Evolutionary conservation across 2,888 invertebrate genomes (phyloP).

Genomic region (Cephonodes hylas): DNA sequence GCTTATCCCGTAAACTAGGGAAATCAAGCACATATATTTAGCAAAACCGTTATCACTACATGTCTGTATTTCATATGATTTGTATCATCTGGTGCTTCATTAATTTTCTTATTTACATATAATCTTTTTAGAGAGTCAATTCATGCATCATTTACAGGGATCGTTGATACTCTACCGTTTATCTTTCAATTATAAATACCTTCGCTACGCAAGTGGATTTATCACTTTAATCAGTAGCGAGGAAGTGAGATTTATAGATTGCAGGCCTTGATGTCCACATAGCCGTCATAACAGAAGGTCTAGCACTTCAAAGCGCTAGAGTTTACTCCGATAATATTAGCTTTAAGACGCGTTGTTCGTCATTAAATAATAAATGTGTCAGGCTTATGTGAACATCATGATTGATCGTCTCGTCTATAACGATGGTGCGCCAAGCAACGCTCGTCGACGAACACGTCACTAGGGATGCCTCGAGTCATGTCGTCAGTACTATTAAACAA

Average conservation of each 20-base stretch:
- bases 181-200: constrained; percentile 3
- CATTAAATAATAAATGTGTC: constrained; percentile 68
- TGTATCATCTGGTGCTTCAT: constrained; percentile 23
- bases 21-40: constrained; percentile 75
- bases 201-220: neutral
- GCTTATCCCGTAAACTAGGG: constrained; percentile 90
- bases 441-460: constrained; percentile 8
- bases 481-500: neutral
- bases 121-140: constrained; percentile 12
- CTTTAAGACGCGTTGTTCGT: constrained; percentile 37
- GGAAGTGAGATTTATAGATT: constrained; percentile 11
- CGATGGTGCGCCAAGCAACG: neutral
- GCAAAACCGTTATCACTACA: constrained; percentile 38
- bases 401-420: constrained; percentile 56
- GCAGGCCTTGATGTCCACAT: constrained; percentile 43
- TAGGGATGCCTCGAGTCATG: neutral
- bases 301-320: constrained; percentile 26
- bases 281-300: constrained; percentile 26
- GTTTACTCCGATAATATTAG: constrained; percentile 44
- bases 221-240: constrained; percentile 15
- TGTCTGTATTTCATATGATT: constrained; percentile 19
- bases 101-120: constrained; percentile 24
- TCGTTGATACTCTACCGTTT: constrained; percentile 13
- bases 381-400: constrained; percentile 57
- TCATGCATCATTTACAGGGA: constrained; percentile 11